A percentile compares a stretch with the other conserved stretches of the same genome.
Conservation (phyloP, 2,797 vertebrate species). For the Vireo griseus region DNA sequence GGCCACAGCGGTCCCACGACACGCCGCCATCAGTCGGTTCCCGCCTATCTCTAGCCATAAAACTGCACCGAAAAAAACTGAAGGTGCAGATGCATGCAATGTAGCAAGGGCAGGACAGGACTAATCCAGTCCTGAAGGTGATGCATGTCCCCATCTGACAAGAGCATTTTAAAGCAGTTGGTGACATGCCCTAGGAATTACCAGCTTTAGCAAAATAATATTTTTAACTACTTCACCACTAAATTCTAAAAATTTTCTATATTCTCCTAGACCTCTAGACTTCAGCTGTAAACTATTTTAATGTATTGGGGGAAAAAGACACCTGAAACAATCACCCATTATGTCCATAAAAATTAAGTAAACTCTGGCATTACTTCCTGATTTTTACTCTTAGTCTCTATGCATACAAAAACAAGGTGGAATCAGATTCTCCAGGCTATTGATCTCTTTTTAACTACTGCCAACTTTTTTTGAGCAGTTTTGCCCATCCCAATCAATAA, state of each 20-base stretch:
- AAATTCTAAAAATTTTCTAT: neutral
- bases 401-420: neutral
- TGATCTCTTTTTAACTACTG: neutral
- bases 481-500: neutral
- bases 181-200: neutral
- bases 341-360: neutral
- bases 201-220: constrained; percentile 2
- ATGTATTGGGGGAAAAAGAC: neutral
- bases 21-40: neutral
- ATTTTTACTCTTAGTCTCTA: neutral
- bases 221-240: neutral
- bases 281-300: neutral
- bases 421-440: neutral
- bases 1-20: neutral
- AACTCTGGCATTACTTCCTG: neutral
- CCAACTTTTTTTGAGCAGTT: neutral
- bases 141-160: neutral
- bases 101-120: neutral
- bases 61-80: neutral
- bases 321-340: neutral
- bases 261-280: neutral
- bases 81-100: neutral
- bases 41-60: neutral
- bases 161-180: neutral
- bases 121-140: neutral